Base-by-base conservation (phyloP, 2,113 vertebrate genomes). In the Microtus montanus region DNA sequence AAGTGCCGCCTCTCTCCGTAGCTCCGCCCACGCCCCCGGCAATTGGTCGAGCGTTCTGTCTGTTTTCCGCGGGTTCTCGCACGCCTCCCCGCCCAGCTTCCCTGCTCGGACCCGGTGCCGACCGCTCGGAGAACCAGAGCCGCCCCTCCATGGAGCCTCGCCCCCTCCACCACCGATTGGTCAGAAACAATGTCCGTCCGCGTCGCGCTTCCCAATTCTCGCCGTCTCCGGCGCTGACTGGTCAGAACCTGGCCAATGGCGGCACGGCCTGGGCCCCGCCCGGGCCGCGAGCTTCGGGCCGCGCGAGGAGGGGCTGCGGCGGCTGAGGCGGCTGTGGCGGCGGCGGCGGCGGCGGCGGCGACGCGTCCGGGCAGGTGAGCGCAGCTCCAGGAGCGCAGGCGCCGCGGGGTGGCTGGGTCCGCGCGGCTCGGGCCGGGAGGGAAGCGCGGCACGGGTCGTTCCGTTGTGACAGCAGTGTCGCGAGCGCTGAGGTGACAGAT, bases 361-460 rank as follows among this genome's bases (percentile, higher is more conserved):
- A 92, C 92, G 78, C 77, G 94, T 96, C 95, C 85, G 12, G 85
- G 96, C 93, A 85, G 96, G 97, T 97, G 94, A 96, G 96, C 70
- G 66, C 83, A 58, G 8, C 44, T 33, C 58, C 3, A 52, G 49
- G 71, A 85, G 74, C 83, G 71, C 58, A 77, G 44, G 89, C 8
- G 52, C 28, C n/a, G 22, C 84, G 83, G 90, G 83, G 87, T 30
- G 38, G 77, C 26, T 8, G 84, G 47, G 77, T 19, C 68, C 8
- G 52, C 38, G 63, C 52, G 4, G 30, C 71, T 63, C 70, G 61
- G 47, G 47, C 47, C 47, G 47, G 47, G 47, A 4, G 47, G 47
- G 47, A 12, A 49, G 49, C 10, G 10, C 49, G 49, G 49, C 49
- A 26, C 10, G 44, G 30, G 73, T 61, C 71, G 13, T 73, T 78